Evolutionary conservation across 2,797 vertebrate genomes (phyloP).

Genomic region (Alcedo quadribrachys): DNA sequence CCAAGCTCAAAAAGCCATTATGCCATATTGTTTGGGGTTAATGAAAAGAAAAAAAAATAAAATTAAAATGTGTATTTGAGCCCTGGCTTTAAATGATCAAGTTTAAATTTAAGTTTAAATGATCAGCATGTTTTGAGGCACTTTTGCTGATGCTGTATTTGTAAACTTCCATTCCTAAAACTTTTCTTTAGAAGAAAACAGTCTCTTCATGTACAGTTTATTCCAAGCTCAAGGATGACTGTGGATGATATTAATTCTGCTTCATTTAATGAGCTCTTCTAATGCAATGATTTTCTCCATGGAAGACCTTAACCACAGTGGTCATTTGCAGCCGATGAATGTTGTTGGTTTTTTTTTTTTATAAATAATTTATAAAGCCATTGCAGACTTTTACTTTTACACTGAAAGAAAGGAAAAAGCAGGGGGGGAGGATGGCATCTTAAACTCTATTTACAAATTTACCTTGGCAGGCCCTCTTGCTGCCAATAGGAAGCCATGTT

Average conservation of each 20-base stretch:
- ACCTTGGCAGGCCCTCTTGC: constrained; percentile 86
- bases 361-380: constrained; percentile 82
- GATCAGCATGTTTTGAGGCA: not conserved
- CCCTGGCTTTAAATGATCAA: not conserved
- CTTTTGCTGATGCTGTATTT: not conserved
- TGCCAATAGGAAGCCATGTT: constrained; percentile 87
- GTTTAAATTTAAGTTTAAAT: not conserved
- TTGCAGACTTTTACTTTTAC: constrained; percentile 72
- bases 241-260: constrained; percentile 56
- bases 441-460: constrained; percentile 91
- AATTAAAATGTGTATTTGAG: constrained; percentile 14
- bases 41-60: constrained; percentile 26
- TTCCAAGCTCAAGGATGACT: constrained; percentile 17
- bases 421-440: constrained; percentile 76
- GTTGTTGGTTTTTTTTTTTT: not conserved
- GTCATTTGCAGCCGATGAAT: constrained; percentile 71
- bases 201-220: not conserved
- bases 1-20: constrained; percentile 50
- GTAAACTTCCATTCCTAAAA: constrained; percentile 15
- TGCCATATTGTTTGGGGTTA: constrained; percentile 32
- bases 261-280: constrained; percentile 53
- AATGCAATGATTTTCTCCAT: constrained; percentile 72
- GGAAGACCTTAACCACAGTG: constrained; percentile 72
- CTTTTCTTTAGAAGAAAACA: constrained; percentile 5
- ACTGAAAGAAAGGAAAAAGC: constrained; percentile 34